Base-by-base conservation (phyloP, 2,888 invertebrate species). In the Teinopalpus imperialis region DNA sequence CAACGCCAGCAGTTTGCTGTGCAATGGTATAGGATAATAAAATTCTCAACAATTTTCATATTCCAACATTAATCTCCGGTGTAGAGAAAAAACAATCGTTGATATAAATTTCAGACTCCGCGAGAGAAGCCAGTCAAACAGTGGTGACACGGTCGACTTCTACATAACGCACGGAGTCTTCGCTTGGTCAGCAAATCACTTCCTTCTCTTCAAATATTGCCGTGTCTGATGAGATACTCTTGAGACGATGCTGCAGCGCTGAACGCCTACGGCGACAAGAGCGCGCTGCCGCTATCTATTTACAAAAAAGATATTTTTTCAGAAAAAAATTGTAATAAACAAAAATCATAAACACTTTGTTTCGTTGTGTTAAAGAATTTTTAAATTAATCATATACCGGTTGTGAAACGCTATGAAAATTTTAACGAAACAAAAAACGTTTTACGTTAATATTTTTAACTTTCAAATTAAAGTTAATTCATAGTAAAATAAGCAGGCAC, bases 141-240 rank as follows among this genome's bases (percentile, higher is more conserved):
- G 96, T 96, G 70, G 96, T 96, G 74, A 96, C 96, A 54, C 96
- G 92, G 80, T 96, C 96, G 64, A 96, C 93, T 86, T 96, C 96
- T 75, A 96, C 95, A 83, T 96, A 96, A 76, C 95, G 94, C 90
- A 95, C 96, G 93, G 96, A 95, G 94, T 95, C 95, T 92, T 96
- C 95, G 94, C 93, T 95, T 92, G 95, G 96, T 96, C 96, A 96
- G 96, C 96, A 95, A 92, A 96, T 95, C 89, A 95, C 94, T 81
- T 95, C 95, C 80, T 95, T 95, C 66, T 95, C 95, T 64, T 95
- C 95, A 65, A 95, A 92, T 53, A 95, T 94, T 54, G 94, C 95
- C 56, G 95, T 95, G 81, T 95, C 95, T 16, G 94, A 93, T 47
- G 94, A 94, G 39, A 95, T 89, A 57, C 95, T 95, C 73, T 95